Evolutionary conservation across 1,140 invertebrate species (phyloP), one percentile per base, ranked within the genome.

Genomic region (Macrosteles quadrilineatus): DNA sequence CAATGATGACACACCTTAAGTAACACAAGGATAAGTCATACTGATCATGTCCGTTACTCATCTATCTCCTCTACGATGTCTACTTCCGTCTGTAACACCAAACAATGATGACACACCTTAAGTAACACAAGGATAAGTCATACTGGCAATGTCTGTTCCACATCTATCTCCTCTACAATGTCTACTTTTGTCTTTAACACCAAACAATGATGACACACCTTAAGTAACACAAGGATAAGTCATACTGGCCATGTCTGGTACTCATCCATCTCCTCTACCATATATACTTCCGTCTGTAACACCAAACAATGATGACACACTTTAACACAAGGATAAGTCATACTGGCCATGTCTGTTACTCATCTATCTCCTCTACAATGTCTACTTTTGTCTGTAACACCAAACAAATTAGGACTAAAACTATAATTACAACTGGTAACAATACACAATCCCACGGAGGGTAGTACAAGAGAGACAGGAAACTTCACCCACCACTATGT

Each of bases 221-320:
- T 69, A 70, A 73, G 73, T 70, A 96, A 88, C 21, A 91, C 88
- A 0, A 98, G 85, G 45, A 96, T 95, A 50, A 98, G 85, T 90
- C 95, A 97, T 2, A 96, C 96, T 1, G 96, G 95, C 91, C 94
- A 96, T 6, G 96, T 98, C 82, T 98, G 95, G 81, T 97, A 98
- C 77, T 97, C 95, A 80, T 98, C 95, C 65, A 96, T 94, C 77
- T 98, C 95, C 80, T 96, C 94, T 75, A 98, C 95, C 47, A 96
- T 94, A 81, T 98, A 94, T 32, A 98, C 91, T 84, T 97, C 95
- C 47, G 91, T 95, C 95, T 97, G 78, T 23, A 88, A 80, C n/a
- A 98, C 95, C 95, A 98, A 45, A 94, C 82, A 94, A 98, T 98
- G 72, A 98, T 95, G 21, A 91, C 82, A 72, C 95, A 88, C 73